Base-by-base conservation (phyloP, 2,113 vertebrate genomes). In the Siniperca chuatsi region DNA sequence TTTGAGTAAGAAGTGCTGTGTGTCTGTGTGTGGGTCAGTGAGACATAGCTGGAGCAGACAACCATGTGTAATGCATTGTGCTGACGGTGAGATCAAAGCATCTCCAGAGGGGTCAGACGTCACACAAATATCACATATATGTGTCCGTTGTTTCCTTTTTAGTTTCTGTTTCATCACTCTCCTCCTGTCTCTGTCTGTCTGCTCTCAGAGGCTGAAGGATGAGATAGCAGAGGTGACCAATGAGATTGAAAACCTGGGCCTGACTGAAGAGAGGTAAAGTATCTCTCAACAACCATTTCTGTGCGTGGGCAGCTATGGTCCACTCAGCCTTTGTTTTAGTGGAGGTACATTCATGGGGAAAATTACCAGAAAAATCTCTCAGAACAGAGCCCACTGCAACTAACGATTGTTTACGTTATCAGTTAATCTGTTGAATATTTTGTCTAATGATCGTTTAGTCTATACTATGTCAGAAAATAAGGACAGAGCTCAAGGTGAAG, bases 211-310 rank as follows among this genome's bases (percentile, higher is more conserved):
- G 77, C 96, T 99, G 90, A 99, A 98, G 94, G 97, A 99, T 97
- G 98, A 99, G 97, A 99, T 99, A 95, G 97, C 97, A 93, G 98
- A 99, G 78, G 98, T 99, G 80, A 98, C 98, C 44, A 97, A 94
- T 94, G 98, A 99, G 93, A 99, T 99, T n/a, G 98, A 99, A 91
- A 98, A 92, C 95, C 96, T 99, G 94, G 98, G 98, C 8, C 97
- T 97, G 92, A 97, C 97, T 21, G 98, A 99, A 93, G 98, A 99
- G 91, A 96, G 97, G 98, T 99, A 92, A 96, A 96, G 57, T 86
- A 4, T 84, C 78, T 77, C 64, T 89, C 40, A 46, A 11, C 46
- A 16, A 6, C n/a, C 20, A 11, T 79, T 71, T 62, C 15, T 79
- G 42, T 81, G 78, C 1, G 80, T 84, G 54, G 87, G 84, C 64